Evolutionary conservation across 2,797 vertebrate genomes (phyloP).

Genomic region (Pitangus sulphuratus): DNA sequence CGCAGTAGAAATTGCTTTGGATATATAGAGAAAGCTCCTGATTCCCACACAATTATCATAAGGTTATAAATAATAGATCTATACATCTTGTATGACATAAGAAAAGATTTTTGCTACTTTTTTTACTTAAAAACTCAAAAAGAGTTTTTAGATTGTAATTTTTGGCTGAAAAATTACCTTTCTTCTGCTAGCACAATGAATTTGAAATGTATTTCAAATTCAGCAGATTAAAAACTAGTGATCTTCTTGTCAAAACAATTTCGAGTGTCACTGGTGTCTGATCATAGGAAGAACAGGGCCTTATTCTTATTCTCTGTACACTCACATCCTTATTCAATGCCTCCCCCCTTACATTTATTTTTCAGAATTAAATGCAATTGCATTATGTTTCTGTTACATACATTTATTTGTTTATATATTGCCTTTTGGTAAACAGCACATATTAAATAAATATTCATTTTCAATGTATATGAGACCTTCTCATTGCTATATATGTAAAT

Average conservation of each 20-base stretch:
- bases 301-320: neutral
- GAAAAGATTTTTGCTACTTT: neutral
- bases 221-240: neutral
- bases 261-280: neutral
- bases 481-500: neutral
- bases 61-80: neutral
- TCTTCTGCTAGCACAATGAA: neutral
- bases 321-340: neutral
- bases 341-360: neutral
- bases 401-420: neutral
- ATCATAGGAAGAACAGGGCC: neutral
- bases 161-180: neutral
- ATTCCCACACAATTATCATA: neutral
- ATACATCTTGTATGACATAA: neutral
- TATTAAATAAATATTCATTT: neutral
- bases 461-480: neutral
- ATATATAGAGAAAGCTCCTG: neutral
- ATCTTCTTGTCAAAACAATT: slow-evolving; percentile 41
- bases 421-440: neutral
- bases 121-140: neutral
- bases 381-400: neutral
- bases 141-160: neutral
- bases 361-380: neutral
- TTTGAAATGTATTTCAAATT: neutral
- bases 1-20: neutral